These are phyloP conservation scores for Heterodera carotae DNA, from an alignment of 1,140 invertebrate species.

Conservation along the genomic window DNA sequence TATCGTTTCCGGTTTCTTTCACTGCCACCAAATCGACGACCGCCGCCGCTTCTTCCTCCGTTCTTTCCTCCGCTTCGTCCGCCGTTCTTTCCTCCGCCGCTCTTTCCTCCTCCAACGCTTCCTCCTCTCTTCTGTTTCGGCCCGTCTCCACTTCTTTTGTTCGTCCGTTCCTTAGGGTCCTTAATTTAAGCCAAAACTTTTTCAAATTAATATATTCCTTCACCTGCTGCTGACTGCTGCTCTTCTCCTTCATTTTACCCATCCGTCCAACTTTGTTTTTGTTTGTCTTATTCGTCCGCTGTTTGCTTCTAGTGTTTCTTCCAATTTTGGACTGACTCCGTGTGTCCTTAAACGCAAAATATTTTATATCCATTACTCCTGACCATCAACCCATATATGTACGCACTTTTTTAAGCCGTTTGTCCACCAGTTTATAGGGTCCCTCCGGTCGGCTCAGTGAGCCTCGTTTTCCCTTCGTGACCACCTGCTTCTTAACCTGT, in stretches of 20 bases:
- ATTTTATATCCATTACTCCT: not conserved
- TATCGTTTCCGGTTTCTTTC: not conserved
- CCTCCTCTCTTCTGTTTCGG: not conserved
- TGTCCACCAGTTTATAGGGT: constrained; percentile 89
- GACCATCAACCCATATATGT: not conserved
- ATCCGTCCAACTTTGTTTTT: not conserved
- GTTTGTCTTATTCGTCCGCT: not conserved
- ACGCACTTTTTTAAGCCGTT: constrained; percentile 90
- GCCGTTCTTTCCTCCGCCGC: no score
- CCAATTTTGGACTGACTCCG: not conserved
- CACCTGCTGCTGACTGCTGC: no score
- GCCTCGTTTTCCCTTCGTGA: constrained; percentile 81
- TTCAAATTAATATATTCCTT: no score
- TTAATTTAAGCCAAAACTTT: no score
- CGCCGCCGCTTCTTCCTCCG: no score
- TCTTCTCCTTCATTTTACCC: not conserved
- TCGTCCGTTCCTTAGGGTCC: not conserved
- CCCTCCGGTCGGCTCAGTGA: constrained; percentile 81
- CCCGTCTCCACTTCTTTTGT: not conserved
- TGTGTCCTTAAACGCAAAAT: not conserved
- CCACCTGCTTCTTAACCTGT: constrained; percentile 88
- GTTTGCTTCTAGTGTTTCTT: not conserved
- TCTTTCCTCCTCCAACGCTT: no score
- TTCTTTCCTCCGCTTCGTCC: no score
- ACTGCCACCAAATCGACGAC: no score